A percentile compares a stretch with the other conserved stretches of the same genome.
Conservation (phyloP, 2,113 vertebrate species). For the Turnix velox region DNA sequence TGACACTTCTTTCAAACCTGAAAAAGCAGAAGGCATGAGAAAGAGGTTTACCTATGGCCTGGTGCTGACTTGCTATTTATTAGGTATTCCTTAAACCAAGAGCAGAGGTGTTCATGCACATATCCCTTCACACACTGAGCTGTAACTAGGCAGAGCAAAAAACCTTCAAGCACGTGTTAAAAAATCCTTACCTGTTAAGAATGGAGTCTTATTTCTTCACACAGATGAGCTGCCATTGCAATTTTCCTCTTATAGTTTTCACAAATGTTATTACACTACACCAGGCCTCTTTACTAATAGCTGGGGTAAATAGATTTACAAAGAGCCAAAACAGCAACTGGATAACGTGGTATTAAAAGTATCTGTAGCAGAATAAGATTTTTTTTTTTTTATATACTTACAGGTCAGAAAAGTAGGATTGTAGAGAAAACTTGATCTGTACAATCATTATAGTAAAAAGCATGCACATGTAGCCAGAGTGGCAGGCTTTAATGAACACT, state of each 20-base stretch:
- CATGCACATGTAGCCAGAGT: not conserved
- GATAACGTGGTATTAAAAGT: not conserved
- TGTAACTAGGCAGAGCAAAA: not conserved
- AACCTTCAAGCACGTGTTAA: not conserved
- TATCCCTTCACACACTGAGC: not conserved
- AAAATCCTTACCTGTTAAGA: not conserved
- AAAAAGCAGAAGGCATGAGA: not conserved
- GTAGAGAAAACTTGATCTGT: not conserved
- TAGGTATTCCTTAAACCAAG: not conserved
- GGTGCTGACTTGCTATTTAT: not conserved
- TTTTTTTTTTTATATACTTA: not conserved
- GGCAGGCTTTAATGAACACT: constrained; percentile 42
- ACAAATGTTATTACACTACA: not conserved
- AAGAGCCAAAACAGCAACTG: not conserved
- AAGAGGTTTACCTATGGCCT: not conserved
- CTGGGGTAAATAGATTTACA: not conserved
- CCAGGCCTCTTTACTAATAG: not conserved
- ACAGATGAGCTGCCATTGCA: not conserved
- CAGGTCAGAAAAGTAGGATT: constrained; percentile 18
- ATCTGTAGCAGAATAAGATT: not conserved
- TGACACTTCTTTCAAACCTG: not conserved
- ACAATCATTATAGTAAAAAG: not conserved
- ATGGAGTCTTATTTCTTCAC: not conserved
- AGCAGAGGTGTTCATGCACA: too few species aligned
- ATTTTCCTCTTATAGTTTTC: not conserved